Evolutionary conservation across 2,888 invertebrate species (phyloP).

Genomic region (Hyles lineata): DNA sequence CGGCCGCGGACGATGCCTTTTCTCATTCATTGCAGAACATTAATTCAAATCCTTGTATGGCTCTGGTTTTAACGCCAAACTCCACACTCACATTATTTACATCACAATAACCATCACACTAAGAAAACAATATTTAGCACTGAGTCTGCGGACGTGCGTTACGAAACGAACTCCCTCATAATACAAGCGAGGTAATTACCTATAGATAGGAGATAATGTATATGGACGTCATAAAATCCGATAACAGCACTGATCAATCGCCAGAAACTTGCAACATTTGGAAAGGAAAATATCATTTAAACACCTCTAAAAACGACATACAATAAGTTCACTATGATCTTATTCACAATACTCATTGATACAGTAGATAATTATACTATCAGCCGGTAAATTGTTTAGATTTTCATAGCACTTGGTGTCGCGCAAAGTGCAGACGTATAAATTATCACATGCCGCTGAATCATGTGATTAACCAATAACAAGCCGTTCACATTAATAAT

Average conservation of each 20-base stretch:
- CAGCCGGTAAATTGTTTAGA: not conserved
- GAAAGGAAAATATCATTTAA: slow-evolving; percentile 35
- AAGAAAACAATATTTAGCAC: slow-evolving; percentile 52
- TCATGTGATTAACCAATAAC: not conserved
- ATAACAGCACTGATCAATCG: slow-evolving; percentile 63
- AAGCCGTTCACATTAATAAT: not conserved
- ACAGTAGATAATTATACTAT: not conserved
- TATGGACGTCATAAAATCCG: slow-evolving; percentile 69
- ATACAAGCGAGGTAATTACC: slow-evolving; percentile 64
- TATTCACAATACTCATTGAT: not conserved
- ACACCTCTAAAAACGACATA: not conserved
- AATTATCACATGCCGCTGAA: not conserved
- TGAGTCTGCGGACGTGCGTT: slow-evolving; percentile 71
- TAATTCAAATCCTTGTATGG: slow-evolving; percentile 33
- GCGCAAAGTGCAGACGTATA: not conserved
- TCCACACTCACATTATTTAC: slow-evolving; percentile 49
- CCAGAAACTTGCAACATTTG: slow-evolving; percentile 46
- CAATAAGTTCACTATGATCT: not conserved
- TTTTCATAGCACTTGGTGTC: not conserved
- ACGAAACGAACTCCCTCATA: slow-evolving; percentile 62
- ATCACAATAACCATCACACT: slow-evolving; percentile 57
- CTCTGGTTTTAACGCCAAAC: slow-evolving; percentile 32
- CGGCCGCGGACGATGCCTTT: slow-evolving; percentile 67
- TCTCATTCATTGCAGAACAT: slow-evolving; percentile 64
- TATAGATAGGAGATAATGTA: slow-evolving; percentile 71